Base-by-base conservation (phyloP, 2,797 vertebrate genomes). In the Tapirus indicus region DNA sequence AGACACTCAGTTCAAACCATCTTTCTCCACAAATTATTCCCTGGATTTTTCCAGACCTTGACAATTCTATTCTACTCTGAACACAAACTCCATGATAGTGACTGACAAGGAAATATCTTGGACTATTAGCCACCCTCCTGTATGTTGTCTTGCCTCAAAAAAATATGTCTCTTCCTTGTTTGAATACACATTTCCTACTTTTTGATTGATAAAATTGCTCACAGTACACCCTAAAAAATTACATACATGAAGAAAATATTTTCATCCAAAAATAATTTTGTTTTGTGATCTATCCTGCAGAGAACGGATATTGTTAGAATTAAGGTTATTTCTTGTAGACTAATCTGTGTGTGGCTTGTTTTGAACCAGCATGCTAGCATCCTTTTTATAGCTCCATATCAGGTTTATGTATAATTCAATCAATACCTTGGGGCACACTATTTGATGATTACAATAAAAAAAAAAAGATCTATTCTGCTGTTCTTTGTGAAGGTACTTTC, bases 361-460 rank as follows among this genome's bases (percentile, higher is more conserved):
- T 94, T 58, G 75, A 98, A 88, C 91, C 88, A 97, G 94, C 56
- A 94, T 84, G 62, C 64, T 72, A 93, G 95, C 87, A 97, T 97
- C 52, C 82, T 97, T 97, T 97, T 98, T 97, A 98, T 92, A 95
- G 95, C 86, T 93, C 94, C 38, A 92, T 96, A 89, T 95, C 96
- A 97, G 18, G 58, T 98, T 98, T 98, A 98, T 98, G 92, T 98
- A 97, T 98, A 98, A 98, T 98, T 98, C 98, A 98, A 94, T 98
- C 98, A 98, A 97, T 98, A 98, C 97, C 97, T 97, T 0, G 1
- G 98, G 98, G 97, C 96, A 97, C 93, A 95, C 95, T 97, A 83
- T 98, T 98, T 99, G 98, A 99, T 98, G 97, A 98, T 98, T 98
- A 98, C 97, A 98, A 98, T 98, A 96, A 98, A 98, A 98, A 91